These are phyloP conservation scores for Smutsia temminckii DNA, from an alignment of 2,797 vertebrate genomes.

Conservation along the genomic window DNA sequence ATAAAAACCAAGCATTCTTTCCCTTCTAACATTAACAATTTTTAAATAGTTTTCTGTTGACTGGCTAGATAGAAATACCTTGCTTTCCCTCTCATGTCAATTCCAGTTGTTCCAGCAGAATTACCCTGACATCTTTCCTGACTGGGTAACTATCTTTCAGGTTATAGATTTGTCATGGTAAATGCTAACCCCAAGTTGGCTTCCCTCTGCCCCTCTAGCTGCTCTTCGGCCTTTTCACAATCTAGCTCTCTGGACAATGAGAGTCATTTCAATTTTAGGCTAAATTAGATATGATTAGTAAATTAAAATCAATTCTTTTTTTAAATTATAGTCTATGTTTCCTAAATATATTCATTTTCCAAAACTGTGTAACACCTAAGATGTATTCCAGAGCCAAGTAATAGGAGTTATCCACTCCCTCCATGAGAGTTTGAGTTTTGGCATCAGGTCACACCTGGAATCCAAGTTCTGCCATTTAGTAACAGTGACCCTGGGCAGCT, in stretches of 20 bases:
- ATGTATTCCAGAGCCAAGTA: not conserved
- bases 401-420: not conserved
- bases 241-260: not conserved
- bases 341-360: not conserved
- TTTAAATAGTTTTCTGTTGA: not conserved
- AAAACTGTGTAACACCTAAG: slow-evolving; percentile 1
- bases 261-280: slow-evolving; percentile 6
- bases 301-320: slow-evolving; percentile 19
- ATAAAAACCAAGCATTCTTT: slow-evolving; percentile 19
- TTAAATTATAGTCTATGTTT: not conserved
- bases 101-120: not conserved
- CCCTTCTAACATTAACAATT: not conserved
- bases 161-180: not conserved
- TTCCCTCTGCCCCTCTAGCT: not conserved
- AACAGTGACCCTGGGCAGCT: not conserved
- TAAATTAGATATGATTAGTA: not conserved
- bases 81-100: not conserved
- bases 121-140: not conserved
- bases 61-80: not conserved
- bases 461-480: not conserved
- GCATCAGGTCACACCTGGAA: not conserved
- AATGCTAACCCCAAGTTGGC: not conserved
- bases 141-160: not conserved
- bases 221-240: not conserved
- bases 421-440: not conserved